phyloP scores from a whole-genome alignment of 1,140 invertebrate genomes.

The Drosophila hydei region DNA sequence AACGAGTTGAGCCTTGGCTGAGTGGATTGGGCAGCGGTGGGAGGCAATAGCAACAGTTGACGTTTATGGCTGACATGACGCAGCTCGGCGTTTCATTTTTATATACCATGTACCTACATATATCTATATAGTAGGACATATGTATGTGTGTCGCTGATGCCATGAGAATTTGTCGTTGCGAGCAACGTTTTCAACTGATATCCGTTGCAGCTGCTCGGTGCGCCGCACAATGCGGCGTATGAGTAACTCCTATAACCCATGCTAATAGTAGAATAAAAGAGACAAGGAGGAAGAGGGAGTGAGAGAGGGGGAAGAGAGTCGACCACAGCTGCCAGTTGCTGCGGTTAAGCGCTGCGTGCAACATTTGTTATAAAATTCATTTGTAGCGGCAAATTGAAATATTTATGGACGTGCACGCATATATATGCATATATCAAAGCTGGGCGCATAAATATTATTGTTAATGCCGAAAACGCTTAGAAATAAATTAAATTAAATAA shows the following conservation, averaged over 20 bases:
- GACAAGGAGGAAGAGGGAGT: background rate
- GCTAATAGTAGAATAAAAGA: constrained; percentile 51
- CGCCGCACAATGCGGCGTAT: constrained; percentile 55
- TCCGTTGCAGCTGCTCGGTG: constrained; percentile 53
- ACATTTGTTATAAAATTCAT: constrained; percentile 40
- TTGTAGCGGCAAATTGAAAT: constrained; percentile 28
- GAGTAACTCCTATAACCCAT: constrained; percentile 56
- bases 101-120: background rate
- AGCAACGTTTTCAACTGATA: constrained; percentile 58
- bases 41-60: constrained; percentile 68
- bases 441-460: constrained; percentile 38
- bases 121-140: no score
- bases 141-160: background rate
- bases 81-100: constrained; percentile 44
- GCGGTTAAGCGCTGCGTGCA: constrained; percentile 11
- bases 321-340: constrained; percentile 20
- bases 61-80: constrained; percentile 70
- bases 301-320: background rate
- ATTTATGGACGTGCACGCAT: constrained; percentile 14
- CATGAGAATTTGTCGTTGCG: constrained; percentile 30
- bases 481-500: constrained; percentile 32
- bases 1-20: constrained; percentile 23
- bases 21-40: background rate
- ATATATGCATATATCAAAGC: constrained; percentile 22
- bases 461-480: constrained; percentile 31